Conservation (phyloP, 2,888 invertebrate species). For the Bhutanitis thaidina region DNA sequence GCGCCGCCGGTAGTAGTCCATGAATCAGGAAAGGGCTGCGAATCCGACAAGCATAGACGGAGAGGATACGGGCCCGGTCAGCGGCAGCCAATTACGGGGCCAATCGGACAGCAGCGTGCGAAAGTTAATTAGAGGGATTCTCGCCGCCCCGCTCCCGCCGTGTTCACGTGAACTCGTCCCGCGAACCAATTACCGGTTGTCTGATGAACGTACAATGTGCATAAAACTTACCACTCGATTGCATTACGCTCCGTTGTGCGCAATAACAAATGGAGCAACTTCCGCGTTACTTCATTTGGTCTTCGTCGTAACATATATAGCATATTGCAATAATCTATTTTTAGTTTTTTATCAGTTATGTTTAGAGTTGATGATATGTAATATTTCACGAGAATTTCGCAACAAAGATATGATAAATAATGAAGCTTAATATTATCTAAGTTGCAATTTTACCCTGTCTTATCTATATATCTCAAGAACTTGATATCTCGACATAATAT, state of each 20-base stretch:
- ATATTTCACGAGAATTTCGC: too few relatives aligned
- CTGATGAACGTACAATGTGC: constrained; percentile 61
- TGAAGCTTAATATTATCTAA: too few relatives aligned
- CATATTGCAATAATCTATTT: too few relatives aligned
- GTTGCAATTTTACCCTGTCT: too few relatives aligned
- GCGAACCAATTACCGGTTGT: constrained; percentile 68
- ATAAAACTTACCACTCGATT: constrained; percentile 55
- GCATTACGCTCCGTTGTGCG: constrained; percentile 50
- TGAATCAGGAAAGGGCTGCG: constrained; percentile 8
- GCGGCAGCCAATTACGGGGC: constrained; percentile 27
- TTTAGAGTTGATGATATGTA: too few relatives aligned
- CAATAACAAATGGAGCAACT: constrained; percentile 11
- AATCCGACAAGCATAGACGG: neutral
- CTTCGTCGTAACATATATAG: too few relatives aligned
- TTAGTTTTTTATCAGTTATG: too few relatives aligned
- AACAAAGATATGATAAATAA: too few relatives aligned
- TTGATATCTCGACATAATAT: too few relatives aligned
- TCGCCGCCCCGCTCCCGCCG: constrained; percentile 39
- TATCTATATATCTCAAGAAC: too few relatives aligned
- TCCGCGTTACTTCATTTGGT: constrained; percentile 1
- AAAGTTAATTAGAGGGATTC: constrained; percentile 66
- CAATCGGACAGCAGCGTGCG: constrained; percentile 37
- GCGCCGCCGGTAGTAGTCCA: constrained; percentile 8
- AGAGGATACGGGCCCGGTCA: constrained; percentile 11
- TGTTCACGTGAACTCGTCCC: constrained; percentile 48